These are phyloP conservation scores for Trinorchestia longiramus DNA, from an alignment of 1,140 invertebrate species.

Conservation along the genomic window DNA sequence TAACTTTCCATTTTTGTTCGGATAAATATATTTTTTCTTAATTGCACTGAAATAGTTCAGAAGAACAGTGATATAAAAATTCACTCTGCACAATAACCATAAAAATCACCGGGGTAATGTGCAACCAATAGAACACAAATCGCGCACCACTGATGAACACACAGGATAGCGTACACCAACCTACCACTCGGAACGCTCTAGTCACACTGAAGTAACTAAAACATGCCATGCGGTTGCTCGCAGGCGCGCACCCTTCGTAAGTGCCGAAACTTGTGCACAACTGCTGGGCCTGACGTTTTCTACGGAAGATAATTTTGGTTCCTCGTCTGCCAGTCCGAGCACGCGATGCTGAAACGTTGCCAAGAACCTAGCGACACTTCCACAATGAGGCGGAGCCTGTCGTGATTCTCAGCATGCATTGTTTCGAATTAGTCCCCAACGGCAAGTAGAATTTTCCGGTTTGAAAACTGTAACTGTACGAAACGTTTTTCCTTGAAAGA, in stretches of 20 bases:
- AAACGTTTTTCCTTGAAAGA: not conserved
- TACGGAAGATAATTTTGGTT: not conserved
- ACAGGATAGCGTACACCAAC: not conserved
- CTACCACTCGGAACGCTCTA: not conserved
- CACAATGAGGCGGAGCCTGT: not conserved
- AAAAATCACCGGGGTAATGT: not conserved
- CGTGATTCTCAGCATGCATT: not conserved
- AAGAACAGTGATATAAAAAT: no score
- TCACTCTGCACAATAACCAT: not conserved
- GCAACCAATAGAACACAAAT: not conserved
- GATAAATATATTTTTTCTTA: not conserved
- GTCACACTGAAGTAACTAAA: not conserved
- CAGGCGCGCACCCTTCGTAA: not conserved
- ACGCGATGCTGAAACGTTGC: not conserved
- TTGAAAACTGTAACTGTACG: not conserved
- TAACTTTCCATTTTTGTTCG: not conserved
- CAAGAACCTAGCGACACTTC: not conserved
- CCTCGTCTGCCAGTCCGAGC: not conserved
- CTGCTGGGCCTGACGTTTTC: not conserved
- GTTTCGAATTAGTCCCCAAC: not conserved
- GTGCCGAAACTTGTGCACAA: not conserved
- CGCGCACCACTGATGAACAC: not conserved
- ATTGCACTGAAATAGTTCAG: no score
- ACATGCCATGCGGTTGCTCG: not conserved
- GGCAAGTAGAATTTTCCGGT: not conserved